Base-by-base conservation (phyloP, 1,140 invertebrate species). In the Drosophila leontia region DNA sequence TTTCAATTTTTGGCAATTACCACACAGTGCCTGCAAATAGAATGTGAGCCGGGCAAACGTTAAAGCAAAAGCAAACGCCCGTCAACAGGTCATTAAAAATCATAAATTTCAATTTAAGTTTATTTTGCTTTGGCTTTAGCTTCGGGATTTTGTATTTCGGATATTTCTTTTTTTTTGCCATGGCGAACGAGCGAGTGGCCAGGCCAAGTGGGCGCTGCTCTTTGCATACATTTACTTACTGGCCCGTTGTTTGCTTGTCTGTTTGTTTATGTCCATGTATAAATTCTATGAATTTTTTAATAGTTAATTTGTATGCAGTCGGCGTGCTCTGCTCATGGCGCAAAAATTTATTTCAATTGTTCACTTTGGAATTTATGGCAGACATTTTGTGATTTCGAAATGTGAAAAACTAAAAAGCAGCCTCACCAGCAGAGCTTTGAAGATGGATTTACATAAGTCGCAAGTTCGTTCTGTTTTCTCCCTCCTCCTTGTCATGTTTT, bases 311-410 rank as follows among this genome's bases (percentile, higher is more conserved):
- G 85, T 90, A 90, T 90, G 85, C 85, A 90, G 86, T 85, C 83
- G 82, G 78, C 81, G 72, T 80, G 86, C 71, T 70, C 85, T 74
- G 86, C 75, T 70, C 85, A 90, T 91, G 86, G 85, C 85, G 85
- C 85, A 91, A 90, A 90, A 91, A 90, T 90, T 90, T 90, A 90
- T 90, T 90, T 90, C 86, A 90, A 90, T 90, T 90, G 86, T 90
- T 91, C 78, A 85, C 85, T 91, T 90, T 91, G 85, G 85, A 91
- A 90, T 88, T 88, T 90, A 88, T 88, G 74, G 85, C 82, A 88
- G 85, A 88, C 85, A 90, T 88, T 88, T 84, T 88, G 84, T 88
- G 85, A 84, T 88, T 90, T 88, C 86, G 75, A 90, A 88, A 88
- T 88, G 78, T 71, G 65, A 45, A 81, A 79, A 75, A 64, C 76